Evolutionary conservation across 92 coral and sea anemone genomes (phyloP), one percentile per base, ranked within the genome.

Genomic region (Palythoa caribaeorum): DNA sequence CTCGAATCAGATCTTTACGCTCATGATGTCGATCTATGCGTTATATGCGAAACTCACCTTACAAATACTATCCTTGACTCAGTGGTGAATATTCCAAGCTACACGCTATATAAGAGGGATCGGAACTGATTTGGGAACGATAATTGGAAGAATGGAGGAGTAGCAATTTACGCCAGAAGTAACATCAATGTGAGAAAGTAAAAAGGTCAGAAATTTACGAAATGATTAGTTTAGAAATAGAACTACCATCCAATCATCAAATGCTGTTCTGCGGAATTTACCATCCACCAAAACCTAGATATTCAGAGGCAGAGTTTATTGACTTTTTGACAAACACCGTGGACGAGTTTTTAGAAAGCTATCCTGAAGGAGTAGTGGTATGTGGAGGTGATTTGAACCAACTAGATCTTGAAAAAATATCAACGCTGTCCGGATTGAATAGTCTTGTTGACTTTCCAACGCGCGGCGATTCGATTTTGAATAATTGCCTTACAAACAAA

Each of bases 401-500:
- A 4, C 55, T 81, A 0, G 38, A 73, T 44, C 50, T 83, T 53
- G 88, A 72, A 28, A 53, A 38, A 17, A 44, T 81, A 6, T 2
- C 57, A 36, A 63, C 73, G 19, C 6, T 62, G 16, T 47, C 36
- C n/a, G 88, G 76, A 5, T 9, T 83, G 20, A 44, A 50, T 17
- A 76, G 52, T 28, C 44, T 76, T 53, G 79, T 84, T 14, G 79
- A 89, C 70, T 89, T 89, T 72, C 89, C 92, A 19, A 89, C 88
- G 14, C 84, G 93, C 28, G 93, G 87, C 20, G 35, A 63, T 37
- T 90, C 91, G 2, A 65, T 90, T 79, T 85, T 91, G 83, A 85
- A 88, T 73, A 88, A 91, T 65, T 91, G 91, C 60, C 60, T 91
- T 19, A 91, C 94, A 40, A 91, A 91, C 80, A 88, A 83, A 19